Evolutionary conservation across 2,113 vertebrate genomes (phyloP).

Genomic region (Mastomys coucha): DNA sequence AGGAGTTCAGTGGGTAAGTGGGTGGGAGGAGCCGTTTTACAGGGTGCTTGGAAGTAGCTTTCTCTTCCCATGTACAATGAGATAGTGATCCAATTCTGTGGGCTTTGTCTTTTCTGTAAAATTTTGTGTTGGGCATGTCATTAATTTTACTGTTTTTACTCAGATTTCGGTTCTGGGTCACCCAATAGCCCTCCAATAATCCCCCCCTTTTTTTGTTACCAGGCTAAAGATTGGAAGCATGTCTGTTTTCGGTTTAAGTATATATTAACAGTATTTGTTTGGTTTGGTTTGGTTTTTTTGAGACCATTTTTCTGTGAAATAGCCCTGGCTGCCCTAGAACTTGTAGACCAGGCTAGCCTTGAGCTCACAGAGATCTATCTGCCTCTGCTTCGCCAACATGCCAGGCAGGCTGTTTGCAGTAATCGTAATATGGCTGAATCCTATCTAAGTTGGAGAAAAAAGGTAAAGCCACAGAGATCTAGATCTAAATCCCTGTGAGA

Average conservation of each 20-base stretch:
- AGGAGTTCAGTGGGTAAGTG: background rate
- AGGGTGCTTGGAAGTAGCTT: conserved; percentile 18
- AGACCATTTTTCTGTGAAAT: background rate
- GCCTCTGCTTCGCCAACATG: background rate
- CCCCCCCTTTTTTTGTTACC: background rate
- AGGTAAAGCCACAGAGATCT: background rate
- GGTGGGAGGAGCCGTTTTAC: background rate
- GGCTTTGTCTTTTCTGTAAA: background rate
- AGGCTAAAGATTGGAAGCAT: background rate
- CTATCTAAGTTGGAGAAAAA: background rate
- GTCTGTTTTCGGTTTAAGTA: background rate
- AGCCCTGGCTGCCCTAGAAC: background rate
- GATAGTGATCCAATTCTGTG: background rate
- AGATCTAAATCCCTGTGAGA: background rate
- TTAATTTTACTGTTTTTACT: background rate
- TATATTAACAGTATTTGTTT: background rate
- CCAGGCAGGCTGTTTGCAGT: background rate
- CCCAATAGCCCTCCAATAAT: background rate
- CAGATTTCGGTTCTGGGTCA: background rate
- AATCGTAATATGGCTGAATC: background rate
- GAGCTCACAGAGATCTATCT: background rate
- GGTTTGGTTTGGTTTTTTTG: background rate
- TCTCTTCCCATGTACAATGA: background rate
- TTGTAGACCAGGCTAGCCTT: background rate
- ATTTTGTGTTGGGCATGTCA: background rate